phyloP scores from a whole-genome alignment of 2,113 vertebrate species.

The Neogale vison region DNA sequence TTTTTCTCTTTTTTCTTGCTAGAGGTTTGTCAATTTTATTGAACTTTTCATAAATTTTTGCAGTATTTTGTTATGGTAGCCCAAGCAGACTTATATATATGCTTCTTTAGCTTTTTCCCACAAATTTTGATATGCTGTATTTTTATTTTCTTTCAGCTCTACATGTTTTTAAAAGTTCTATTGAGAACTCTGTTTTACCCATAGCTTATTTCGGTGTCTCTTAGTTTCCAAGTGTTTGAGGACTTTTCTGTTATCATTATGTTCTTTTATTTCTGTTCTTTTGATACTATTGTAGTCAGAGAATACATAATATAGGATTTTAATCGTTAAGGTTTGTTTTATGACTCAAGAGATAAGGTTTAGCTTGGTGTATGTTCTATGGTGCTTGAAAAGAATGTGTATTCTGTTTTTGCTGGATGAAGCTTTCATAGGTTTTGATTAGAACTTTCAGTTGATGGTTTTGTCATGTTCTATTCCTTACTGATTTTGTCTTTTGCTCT shows the following conservation, averaged over 20 bases:
- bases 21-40: not conserved
- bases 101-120: not conserved
- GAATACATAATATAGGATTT: not conserved
- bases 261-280: not conserved
- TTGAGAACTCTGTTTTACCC: not conserved
- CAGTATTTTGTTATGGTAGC: not conserved
- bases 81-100: not conserved
- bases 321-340: not conserved
- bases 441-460: not conserved
- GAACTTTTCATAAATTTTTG: not conserved
- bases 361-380: not conserved
- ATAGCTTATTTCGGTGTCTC: not conserved
- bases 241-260: not conserved
- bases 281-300: not conserved
- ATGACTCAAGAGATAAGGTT: not conserved
- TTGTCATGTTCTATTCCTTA: not conserved
- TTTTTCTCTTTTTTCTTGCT: not conserved
- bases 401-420: not conserved
- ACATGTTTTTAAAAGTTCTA: not conserved
- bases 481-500: not conserved
- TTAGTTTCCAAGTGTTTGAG: not conserved
- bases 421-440: not conserved
- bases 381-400: not conserved
- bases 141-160: not conserved
- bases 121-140: not conserved